phyloP scores from a whole-genome alignment of 2,797 vertebrate species.

The Petrocephalus sullivani region DNA sequence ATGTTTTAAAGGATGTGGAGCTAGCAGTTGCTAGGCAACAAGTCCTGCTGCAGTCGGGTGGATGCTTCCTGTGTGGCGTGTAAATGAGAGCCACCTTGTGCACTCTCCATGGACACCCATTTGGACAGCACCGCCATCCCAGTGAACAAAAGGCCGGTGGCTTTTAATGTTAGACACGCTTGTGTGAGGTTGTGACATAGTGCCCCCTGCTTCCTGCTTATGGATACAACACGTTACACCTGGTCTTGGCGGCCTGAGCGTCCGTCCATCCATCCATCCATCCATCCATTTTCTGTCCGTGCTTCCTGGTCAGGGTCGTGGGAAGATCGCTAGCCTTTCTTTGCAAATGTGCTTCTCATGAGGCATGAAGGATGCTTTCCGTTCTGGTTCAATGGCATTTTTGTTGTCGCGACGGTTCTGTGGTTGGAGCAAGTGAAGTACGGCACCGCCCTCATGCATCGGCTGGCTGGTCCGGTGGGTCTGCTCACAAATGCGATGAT shows the following conservation, averaged over 20 bases:
- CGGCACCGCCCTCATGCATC: neutral
- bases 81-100: neutral
- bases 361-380: neutral
- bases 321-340: neutral
- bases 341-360: neutral
- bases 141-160: neutral
- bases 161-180: neutral
- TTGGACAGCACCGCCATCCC: neutral
- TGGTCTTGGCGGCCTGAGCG: neutral
- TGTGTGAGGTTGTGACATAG: neutral
- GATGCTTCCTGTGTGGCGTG: neutral
- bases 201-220: neutral
- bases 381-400: neutral
- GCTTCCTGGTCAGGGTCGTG: neutral
- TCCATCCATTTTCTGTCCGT: neutral
- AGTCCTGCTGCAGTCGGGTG: neutral
- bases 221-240: neutral
- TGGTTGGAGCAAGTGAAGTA: neutral
- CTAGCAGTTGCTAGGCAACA: neutral
- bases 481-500: neutral
- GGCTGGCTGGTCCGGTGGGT: neutral
- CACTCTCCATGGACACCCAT: neutral
- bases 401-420: neutral
- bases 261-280: neutral
- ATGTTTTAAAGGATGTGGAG: neutral